Evolutionary conservation across 2,797 vertebrate genomes (phyloP), one percentile per base, ranked within the genome.

Genomic region (Merluccius polli): DNA sequence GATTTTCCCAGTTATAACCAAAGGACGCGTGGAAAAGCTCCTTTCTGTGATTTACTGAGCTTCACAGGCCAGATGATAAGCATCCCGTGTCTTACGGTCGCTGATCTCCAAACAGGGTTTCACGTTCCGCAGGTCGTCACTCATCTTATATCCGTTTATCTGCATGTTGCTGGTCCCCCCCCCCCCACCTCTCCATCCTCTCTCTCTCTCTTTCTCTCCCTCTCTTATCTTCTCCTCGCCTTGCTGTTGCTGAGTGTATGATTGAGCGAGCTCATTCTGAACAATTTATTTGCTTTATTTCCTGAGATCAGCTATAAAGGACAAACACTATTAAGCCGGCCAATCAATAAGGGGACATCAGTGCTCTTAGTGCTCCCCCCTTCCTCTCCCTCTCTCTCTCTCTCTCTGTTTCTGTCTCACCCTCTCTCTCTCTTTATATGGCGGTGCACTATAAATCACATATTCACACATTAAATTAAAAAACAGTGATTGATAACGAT

Each of bases 401-500:
- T 44, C 13, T 44, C 41, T 2, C 41, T 44, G 13, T 44, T 15
- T 18, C 41, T 16, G 13, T 3, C 41, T 44, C 41, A 2, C 41
- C 4, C 41, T 4, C 41, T 16, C 16, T 44, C 41, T 44, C 41
- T 44, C 41, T 95, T 94, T 93, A 94, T 94, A 90, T 85, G 83
- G 85, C 74, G 85, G 75, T 88, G 82, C 85, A 90, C 90, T 15
- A 94, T 94, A 94, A 95, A 94, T 95, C 93, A 95, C 85, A 93
- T 93, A 93, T 94, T 95, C 92, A 94, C 93, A 93, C 82, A 88
- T 92, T 93, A 94, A 93, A 94, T 95, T 94, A 93, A 94, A 94
- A n/a, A 89, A 87, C 80, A 74, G 75, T 91, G 93, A 94, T 94
- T 93, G 90, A 94, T 94, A 89, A 88, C 76, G 84, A 87, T 65